Base-by-base conservation (phyloP, 2,888 invertebrate species). In the Busseola fusca region DNA sequence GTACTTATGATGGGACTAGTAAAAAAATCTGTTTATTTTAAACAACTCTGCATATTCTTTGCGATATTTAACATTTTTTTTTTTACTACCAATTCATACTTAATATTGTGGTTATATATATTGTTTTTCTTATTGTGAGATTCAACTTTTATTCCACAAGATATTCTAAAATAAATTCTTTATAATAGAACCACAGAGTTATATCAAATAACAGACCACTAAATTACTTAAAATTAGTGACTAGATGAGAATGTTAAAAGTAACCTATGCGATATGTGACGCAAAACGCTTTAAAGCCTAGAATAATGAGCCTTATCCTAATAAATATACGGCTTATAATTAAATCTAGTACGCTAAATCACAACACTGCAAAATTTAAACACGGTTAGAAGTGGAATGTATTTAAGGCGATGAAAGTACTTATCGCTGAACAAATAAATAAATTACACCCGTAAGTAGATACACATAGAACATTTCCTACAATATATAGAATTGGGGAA, bases 331-430 rank as follows among this genome's bases (percentile, higher is more conserved):
- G 63, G 68, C 78, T 85, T 83, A 84, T 57, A 74, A 64, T 82
- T 84, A 86, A 72, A 81, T 78, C 80, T 64, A 69, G 78, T 88
- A 86, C 74, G 71, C 87, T 90, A 89, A 89, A 91, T 93, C 92
- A 93, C 92, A 92, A 93, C 92, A 90, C 90, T 86, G 90, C 89
- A 90, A 84, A 87, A 85, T 85, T 85, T 84, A 84, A 86, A 87
- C 75, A 82, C 81, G 77, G 83, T 83, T 54, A 76, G 34, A 63
- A 66, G 82, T 85, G 90, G 88, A 91, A 91, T 90, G 91, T 84
- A 45, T 65, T 40, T 59, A 62, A 66, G 40, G 65, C 74, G 75
- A 74, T 21, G 50, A 60, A 2, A n/a, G 40, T 56, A 48, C 25
- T 50, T 64, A 64, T 60, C 21, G 45, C 14, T 25, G 54, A 48